phyloP scores from a whole-genome alignment of 35 echinoderm and acorn worm species.

The Heliocidaris tuberculata region DNA sequence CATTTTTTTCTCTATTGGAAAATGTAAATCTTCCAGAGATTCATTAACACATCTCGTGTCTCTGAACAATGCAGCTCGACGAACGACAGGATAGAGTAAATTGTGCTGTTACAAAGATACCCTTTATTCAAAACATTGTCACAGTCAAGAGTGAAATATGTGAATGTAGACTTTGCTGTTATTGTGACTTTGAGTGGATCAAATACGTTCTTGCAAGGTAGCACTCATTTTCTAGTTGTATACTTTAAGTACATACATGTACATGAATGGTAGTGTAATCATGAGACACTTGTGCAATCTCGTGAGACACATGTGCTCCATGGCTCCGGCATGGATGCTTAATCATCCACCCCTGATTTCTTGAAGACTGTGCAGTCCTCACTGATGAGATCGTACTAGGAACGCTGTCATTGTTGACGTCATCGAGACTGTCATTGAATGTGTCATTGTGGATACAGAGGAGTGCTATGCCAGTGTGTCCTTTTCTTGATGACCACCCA shows the following conservation, averaged over 20 bases:
- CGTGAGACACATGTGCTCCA: not conserved
- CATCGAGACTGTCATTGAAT: not conserved
- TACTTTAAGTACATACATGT: no score
- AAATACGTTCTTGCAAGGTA: no score
- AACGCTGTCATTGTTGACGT: not conserved
- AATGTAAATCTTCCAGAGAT: not conserved
- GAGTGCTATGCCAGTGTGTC: slow-evolving; percentile 80
- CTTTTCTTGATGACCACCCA: slow-evolving; percentile 89
- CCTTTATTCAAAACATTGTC: no score
- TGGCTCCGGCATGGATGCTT: not conserved
- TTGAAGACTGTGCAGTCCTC: not conserved
- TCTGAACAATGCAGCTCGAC: not conserved
- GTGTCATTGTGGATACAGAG: not conserved
- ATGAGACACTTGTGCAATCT: not conserved
- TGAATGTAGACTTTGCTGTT: no score
- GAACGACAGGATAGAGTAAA: not conserved
- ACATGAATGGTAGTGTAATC: no score
- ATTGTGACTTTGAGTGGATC: no score
- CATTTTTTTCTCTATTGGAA: not conserved
- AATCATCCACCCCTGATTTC: slow-evolving; percentile 1
- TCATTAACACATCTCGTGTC: no score
- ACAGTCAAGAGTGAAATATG: no score
- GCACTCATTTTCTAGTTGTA: no score
- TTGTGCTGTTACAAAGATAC: not conserved
- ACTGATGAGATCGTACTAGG: not conserved